These are phyloP conservation scores for Brachylomia viminalis DNA, from an alignment of 2,888 invertebrate genomes.

Conservation along the genomic window DNA sequence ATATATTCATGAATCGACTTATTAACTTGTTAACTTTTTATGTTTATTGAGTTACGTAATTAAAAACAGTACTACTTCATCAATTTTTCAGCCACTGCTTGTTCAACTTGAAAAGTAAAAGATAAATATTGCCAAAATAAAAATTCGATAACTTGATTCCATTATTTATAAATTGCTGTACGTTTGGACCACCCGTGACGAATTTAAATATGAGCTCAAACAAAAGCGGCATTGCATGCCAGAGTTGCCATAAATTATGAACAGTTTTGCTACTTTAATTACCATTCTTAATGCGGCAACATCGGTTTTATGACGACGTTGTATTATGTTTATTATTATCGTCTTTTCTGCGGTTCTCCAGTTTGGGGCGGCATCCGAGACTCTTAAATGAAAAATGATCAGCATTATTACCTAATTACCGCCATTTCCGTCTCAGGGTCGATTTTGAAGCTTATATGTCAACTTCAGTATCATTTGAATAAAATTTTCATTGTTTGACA, in stretches of 20 bases:
- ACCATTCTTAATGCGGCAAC: conserved; percentile 38
- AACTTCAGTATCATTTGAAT: not conserved
- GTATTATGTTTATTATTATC: conserved; percentile 24
- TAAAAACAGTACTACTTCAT: too few relatives aligned
- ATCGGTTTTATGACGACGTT: conserved; percentile 28
- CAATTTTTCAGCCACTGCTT: not conserved
- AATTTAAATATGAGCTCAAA: conserved; percentile 40
- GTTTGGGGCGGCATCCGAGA: conserved; percentile 1
- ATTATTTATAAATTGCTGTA: conserved; percentile 27
- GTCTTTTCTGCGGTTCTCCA: conserved; percentile 25
- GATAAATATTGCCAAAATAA: not conserved
- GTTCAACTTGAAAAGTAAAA: not conserved
- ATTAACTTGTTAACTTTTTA: conserved; percentile 17
- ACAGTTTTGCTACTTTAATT: conserved; percentile 40
- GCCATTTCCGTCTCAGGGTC: not conserved
- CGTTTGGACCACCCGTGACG: conserved; percentile 20
- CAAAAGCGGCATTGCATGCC: conserved; percentile 8
- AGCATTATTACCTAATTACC: too few relatives aligned
- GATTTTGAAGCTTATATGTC: not conserved
- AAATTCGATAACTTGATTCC: conserved; percentile 6
- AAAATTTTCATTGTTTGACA: too few relatives aligned
- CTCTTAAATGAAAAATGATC: not conserved
- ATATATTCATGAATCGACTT: not conserved
- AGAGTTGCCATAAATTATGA: conserved; percentile 23
- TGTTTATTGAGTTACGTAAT: too few relatives aligned